Evolutionary conservation across 1,140 invertebrate genomes (phyloP).

Genomic region (Drosophila leontia): DNA sequence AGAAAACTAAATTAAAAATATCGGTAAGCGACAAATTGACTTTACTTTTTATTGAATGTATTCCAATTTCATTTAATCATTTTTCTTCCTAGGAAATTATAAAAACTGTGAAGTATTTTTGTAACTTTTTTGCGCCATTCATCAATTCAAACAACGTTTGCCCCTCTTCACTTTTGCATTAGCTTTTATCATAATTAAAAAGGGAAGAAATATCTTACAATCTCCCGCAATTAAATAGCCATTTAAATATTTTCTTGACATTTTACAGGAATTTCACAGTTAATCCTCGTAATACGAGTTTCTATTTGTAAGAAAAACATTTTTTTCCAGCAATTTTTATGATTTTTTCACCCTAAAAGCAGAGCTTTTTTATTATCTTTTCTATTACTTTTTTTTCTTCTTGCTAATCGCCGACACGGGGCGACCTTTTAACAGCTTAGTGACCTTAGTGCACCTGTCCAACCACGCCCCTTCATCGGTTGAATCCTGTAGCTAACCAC

Average conservation of each 20-base stretch:
- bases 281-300: background rate
- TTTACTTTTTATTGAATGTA: background rate
- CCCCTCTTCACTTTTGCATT: background rate
- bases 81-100: background rate
- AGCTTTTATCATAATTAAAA: background rate
- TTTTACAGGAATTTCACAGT: background rate
- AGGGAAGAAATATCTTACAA: background rate
- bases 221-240: background rate
- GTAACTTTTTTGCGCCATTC: background rate
- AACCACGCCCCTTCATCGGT: conserved; percentile 3
- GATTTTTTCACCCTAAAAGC: conserved; percentile 22
- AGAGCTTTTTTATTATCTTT: background rate
- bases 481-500: conserved; percentile 2
- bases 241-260: background rate
- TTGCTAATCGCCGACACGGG: conserved; percentile 58
- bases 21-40: background rate
- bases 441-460: conserved; percentile 58
- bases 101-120: background rate
- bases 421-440: conserved; percentile 78
- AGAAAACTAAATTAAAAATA: background rate
- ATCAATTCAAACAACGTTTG: background rate
- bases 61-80: background rate
- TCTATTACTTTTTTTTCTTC: conserved; percentile 28
- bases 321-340: conserved; percentile 8
- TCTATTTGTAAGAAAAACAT: background rate